These are phyloP conservation scores for Nothocercus julius DNA, from an alignment of 2,113 vertebrate genomes.

Conservation along the genomic window DNA sequence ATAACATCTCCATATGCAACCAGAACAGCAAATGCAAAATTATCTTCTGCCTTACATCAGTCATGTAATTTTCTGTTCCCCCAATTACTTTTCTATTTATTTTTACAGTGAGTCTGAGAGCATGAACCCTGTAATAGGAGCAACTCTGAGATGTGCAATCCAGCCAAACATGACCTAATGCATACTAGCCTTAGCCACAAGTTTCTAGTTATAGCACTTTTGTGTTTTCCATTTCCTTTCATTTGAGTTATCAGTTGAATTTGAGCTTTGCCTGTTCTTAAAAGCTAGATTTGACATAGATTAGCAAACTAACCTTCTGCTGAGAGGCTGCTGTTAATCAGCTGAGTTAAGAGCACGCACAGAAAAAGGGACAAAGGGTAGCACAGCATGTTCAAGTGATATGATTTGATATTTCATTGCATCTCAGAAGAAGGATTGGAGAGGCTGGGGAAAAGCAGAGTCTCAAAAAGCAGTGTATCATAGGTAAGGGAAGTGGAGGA, in stretches of 20 bases:
- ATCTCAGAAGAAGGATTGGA: rapidly evolving
- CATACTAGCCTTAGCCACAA: background rate
- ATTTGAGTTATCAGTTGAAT: slow-evolving; percentile 19
- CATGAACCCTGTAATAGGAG: background rate
- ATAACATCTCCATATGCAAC: background rate
- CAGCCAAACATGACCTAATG: background rate
- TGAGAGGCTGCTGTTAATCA: background rate
- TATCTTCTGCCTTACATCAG: background rate
- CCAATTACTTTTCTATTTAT: background rate
- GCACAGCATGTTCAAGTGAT: background rate
- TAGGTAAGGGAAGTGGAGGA: background rate
- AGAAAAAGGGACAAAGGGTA: background rate
- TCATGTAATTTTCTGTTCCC: background rate
- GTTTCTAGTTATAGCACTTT: background rate
- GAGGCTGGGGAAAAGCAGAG: background rate
- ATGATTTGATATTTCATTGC: background rate
- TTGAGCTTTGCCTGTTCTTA: background rate
- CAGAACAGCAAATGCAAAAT: background rate
- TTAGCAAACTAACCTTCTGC: background rate
- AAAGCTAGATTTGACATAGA: background rate
- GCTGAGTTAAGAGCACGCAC: background rate
- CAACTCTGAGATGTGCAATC: background rate
- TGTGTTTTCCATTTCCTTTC: slow-evolving; percentile 15
- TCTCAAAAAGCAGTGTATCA: background rate
- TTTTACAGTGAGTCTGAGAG: background rate